Conservation (phyloP, 2,888 invertebrate genomes). For the Caenorhabditis wallacei region DNA sequence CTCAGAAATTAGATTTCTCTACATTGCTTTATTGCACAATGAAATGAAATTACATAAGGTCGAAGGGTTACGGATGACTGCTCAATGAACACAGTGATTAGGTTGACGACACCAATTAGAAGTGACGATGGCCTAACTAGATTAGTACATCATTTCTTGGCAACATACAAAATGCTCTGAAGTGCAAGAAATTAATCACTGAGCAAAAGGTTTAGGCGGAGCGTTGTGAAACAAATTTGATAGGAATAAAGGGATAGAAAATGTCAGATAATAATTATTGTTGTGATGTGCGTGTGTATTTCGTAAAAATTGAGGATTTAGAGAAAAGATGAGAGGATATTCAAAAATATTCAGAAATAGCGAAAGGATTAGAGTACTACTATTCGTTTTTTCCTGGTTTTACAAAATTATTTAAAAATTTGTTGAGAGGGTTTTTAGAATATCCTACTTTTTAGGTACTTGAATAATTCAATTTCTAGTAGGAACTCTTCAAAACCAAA, state of each 20-base stretch:
- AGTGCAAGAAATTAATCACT: constrained; percentile 35
- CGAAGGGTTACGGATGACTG: constrained; percentile 43
- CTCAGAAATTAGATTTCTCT: neutral
- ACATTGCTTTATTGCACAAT: constrained; percentile 27
- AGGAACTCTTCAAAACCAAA: neutral
- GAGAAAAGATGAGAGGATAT: neutral
- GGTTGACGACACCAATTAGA: constrained; percentile 38
- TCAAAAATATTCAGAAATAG: neutral
- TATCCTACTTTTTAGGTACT: neutral
- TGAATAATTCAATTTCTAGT: neutral
- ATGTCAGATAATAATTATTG: constrained; percentile 39
- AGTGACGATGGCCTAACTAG: constrained; percentile 32
- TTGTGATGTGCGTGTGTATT: constrained; percentile 12
- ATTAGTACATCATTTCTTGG: constrained; percentile 33
- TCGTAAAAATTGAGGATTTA: constrained; percentile 13
- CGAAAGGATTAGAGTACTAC: neutral
- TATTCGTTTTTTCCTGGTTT: neutral
- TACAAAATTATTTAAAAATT: neutral
- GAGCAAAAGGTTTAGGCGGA: constrained; percentile 4
- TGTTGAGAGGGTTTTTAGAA: neutral
- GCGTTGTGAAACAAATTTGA: constrained; percentile 60
- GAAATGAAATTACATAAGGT: constrained; percentile 31
- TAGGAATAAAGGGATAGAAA: constrained; percentile 21
- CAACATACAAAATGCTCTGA: constrained; percentile 26
- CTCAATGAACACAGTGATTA: constrained; percentile 47